Percentiles rank a stretch among this genome's conserved stretches.
These are phyloP conservation scores for Coenobita brevimanus DNA, from an alignment of 1,140 invertebrate species.

Conservation along the genomic window DNA sequence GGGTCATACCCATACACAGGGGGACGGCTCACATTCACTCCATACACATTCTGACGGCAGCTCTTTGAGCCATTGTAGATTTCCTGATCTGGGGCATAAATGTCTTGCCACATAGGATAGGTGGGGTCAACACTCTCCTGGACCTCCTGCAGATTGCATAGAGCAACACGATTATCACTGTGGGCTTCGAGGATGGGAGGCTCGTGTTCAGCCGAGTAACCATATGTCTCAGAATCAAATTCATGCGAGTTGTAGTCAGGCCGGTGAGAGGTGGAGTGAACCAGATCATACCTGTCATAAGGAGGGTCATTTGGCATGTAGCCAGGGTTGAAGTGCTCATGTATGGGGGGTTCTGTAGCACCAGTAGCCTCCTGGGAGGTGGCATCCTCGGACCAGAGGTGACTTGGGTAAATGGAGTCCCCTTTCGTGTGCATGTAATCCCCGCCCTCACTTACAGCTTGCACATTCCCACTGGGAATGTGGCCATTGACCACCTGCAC, in stretches of 20 bases:
- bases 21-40: constrained; percentile 11
- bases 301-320: constrained; percentile 60
- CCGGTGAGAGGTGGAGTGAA: constrained; percentile 64
- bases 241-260: constrained; percentile 48
- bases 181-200: constrained; percentile 78
- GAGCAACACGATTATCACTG: background rate
- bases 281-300: constrained; percentile 47
- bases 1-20: constrained; percentile 32
- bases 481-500: constrained; percentile 73
- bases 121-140: constrained; percentile 36
- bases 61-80: constrained; percentile 31
- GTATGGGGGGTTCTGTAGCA: constrained; percentile 42
- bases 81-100: no score
- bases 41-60: constrained; percentile 49
- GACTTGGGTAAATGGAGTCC: constrained; percentile 82
- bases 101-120: constrained; percentile 11
- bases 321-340: constrained; percentile 68
- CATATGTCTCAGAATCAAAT: constrained; percentile 64
- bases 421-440: constrained; percentile 81
- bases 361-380: constrained; percentile 70
- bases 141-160: constrained; percentile 22
- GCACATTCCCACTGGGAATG: constrained; percentile 50
- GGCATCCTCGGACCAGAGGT: constrained; percentile 78
- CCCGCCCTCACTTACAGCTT: constrained; percentile 72
- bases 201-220: constrained; percentile 85